Conservation (phyloP, 2,797 vertebrate species). For the Pangasius macronema region DNA sequence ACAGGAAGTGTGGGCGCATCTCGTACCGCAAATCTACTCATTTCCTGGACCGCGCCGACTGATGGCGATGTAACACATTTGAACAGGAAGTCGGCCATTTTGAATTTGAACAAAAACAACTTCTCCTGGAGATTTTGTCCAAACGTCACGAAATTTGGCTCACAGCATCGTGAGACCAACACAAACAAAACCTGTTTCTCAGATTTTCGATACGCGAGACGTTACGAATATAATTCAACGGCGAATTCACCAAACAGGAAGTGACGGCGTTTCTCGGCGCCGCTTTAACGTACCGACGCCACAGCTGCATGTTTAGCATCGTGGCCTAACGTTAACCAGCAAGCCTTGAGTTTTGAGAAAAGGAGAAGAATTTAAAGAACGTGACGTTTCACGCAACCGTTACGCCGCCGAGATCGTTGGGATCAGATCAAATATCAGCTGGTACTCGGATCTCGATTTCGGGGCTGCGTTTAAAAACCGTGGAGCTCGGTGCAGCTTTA, state of each 20-base stretch:
- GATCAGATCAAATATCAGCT: too few relatives aligned
- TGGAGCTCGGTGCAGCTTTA: background rate
- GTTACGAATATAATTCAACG: background rate
- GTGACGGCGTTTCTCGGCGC: too few relatives aligned
- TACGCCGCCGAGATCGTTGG: too few relatives aligned
- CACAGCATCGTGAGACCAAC: too few relatives aligned
- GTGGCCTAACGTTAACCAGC: background rate
- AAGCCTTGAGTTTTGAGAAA: background rate
- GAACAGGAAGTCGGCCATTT: background rate
- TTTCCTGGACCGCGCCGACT: too few relatives aligned
- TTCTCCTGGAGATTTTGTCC: too few relatives aligned
- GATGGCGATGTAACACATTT: background rate
- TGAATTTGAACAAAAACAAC: background rate
- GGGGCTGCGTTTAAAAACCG: background rate
- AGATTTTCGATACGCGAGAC: background rate
- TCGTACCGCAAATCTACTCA: too few relatives aligned
- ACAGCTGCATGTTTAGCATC: background rate
- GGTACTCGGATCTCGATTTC: background rate
- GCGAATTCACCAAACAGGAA: too few relatives aligned
- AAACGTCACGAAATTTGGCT: background rate
- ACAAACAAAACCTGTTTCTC: background rate
- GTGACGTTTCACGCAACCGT: background rate
- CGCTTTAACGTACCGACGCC: too few relatives aligned
- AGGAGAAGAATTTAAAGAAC: too few relatives aligned
- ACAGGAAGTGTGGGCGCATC: too few relatives aligned